phyloP scores from a whole-genome alignment of 2,888 invertebrate genomes.

The Nemurella pictetii region DNA sequence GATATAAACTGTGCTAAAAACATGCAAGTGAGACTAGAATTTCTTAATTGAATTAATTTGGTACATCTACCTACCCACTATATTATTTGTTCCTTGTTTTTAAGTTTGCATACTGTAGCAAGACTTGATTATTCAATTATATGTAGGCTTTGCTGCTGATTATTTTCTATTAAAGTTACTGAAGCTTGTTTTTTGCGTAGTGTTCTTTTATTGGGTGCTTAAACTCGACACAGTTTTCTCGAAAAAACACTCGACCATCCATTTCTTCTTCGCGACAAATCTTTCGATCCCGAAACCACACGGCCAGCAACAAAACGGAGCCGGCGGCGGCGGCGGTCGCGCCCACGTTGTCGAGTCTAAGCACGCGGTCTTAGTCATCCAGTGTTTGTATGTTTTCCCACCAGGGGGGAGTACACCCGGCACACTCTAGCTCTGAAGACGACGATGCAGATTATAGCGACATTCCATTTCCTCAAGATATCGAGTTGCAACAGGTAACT shows the following conservation, averaged over 20 bases:
- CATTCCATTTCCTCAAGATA: constrained; percentile 57
- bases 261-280: neutral
- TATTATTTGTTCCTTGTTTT: constrained; percentile 2
- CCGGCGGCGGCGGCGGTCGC: neutral
- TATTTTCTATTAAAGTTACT: neutral
- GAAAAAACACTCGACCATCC: neutral
- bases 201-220: neutral
- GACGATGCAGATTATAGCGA: constrained; percentile 58
- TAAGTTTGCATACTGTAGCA: neutral
- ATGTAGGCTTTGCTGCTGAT: constrained; percentile 14
- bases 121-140: neutral
- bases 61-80: too few relatives aligned
- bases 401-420: constrained; percentile 53
- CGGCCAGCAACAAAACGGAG: too few relatives aligned
- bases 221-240: neutral
- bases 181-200: neutral
- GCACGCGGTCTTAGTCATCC: neutral
- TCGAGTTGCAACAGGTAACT: constrained; percentile 56
- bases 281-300: neutral
- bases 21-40: neutral
- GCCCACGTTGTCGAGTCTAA: neutral
- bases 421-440: constrained; percentile 55
- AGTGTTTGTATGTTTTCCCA: neutral
- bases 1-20: neutral
- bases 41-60: neutral